phyloP scores from a whole-genome alignment of 2,113 vertebrate species.

The Scomber scombrus region DNA sequence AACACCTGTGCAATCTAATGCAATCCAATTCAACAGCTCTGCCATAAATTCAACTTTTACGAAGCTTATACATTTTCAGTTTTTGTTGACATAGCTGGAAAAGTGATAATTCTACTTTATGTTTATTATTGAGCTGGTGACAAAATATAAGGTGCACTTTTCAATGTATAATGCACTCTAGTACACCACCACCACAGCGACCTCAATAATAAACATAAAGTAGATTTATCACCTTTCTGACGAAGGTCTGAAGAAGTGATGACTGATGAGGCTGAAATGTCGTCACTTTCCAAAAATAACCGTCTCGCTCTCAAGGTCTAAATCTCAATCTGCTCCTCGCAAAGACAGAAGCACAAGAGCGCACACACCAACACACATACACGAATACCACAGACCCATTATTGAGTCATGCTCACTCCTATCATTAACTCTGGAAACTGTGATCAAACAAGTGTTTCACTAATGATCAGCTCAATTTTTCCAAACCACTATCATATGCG shows the following conservation, averaged over 20 bases:
- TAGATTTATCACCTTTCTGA: too few species aligned
- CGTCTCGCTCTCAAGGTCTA: neutral
- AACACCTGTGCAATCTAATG: too few species aligned
- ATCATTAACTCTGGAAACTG: conserved; percentile 72
- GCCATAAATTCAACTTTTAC: too few species aligned
- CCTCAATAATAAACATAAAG: too few species aligned
- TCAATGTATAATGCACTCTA: too few species aligned
- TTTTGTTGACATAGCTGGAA: too few species aligned
- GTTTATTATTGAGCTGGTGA: too few species aligned
- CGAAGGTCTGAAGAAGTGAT: neutral
- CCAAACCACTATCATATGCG: conserved; percentile 70
- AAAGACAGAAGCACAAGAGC: conserved; percentile 10
- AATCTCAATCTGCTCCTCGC: conserved; percentile 29
- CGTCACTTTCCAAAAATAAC: conserved; percentile 34
- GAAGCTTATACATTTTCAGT: too few species aligned
- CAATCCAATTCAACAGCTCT: too few species aligned
- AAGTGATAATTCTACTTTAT: too few species aligned
- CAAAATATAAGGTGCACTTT: too few species aligned
- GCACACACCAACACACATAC: conserved; percentile 17
- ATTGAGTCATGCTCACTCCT: conserved; percentile 62
- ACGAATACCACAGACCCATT: conserved; percentile 64
- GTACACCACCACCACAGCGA: too few species aligned
- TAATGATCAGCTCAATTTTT: conserved; percentile 67
- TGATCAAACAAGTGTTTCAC: conserved; percentile 77
- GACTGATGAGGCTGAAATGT: conserved; percentile 12